Percentiles rank a stretch among this genome's conserved stretches.
phyloP scores from a whole-genome alignment of 2,113 vertebrate genomes.

The Saguinus imperator region DNA sequence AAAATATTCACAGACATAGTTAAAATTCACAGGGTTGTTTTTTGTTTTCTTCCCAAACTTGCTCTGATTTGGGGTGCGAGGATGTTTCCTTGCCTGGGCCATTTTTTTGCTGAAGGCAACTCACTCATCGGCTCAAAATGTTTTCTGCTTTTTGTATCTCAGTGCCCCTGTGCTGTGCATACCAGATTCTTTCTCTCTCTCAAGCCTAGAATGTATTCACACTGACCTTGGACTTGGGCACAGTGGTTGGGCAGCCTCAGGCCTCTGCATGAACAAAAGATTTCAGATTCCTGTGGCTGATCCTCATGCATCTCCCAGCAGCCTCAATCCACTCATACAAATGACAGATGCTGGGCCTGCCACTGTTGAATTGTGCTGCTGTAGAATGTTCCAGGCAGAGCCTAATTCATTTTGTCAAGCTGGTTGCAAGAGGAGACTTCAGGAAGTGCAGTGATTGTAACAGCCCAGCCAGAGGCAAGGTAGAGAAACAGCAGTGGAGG shows the following conservation, averaged over 20 bases:
- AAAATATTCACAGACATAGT: slow-evolving; percentile 25
- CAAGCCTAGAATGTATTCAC: background rate
- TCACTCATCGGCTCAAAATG: background rate
- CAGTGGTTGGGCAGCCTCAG: slow-evolving; percentile 37
- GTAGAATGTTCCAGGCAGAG: slow-evolving; percentile 45
- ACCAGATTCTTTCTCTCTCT: background rate
- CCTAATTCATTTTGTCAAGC: slow-evolving; percentile 36
- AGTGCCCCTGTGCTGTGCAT: background rate
- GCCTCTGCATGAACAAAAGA: slow-evolving; percentile 51
- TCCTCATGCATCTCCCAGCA: slow-evolving; percentile 15
- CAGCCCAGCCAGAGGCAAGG: slow-evolving; percentile 70
- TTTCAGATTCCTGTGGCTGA: slow-evolving; percentile 12
- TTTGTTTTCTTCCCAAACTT: background rate
- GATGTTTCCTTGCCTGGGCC: background rate
- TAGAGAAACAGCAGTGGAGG: background rate
- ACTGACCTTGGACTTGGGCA: slow-evolving; percentile 62
- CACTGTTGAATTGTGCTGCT: background rate
- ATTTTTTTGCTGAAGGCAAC: slow-evolving; percentile 22
- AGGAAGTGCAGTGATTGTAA: slow-evolving; percentile 62
- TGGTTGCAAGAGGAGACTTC: slow-evolving; percentile 43
- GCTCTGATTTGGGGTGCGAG: background rate
- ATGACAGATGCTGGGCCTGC: slow-evolving; percentile 54
- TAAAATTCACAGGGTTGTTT: slow-evolving; percentile 1
- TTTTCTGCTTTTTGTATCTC: background rate
- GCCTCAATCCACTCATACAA: slow-evolving; percentile 43